Conservation (phyloP, 2,797 vertebrate species). For the Chaenodraco wilsoni region DNA sequence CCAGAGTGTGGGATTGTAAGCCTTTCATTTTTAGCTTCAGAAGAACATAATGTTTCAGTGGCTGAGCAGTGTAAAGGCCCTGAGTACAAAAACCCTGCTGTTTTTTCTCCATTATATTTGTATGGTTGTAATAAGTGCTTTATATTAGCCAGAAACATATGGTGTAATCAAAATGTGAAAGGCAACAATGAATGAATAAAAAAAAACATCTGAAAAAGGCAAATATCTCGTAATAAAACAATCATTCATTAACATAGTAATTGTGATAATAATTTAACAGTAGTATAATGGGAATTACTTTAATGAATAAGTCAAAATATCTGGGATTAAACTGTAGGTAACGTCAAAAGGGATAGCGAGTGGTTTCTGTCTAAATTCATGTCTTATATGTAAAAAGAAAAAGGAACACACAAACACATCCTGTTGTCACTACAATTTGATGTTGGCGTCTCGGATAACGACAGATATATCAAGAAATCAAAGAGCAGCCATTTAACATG, state of each 20-base stretch:
- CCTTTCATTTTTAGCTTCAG: constrained; percentile 30
- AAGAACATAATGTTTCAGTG: constrained; percentile 13
- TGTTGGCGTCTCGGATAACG: constrained; percentile 20
- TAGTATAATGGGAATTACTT: neutral
- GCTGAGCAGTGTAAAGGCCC: constrained; percentile 15
- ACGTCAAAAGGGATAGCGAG: constrained; percentile 4
- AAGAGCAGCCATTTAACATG: constrained; percentile 30
- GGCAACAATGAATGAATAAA: neutral
- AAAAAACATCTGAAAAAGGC: neutral
- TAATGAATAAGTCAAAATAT: constrained; percentile 1
- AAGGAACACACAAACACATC: constrained; percentile 12
- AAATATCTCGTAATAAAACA: constrained; percentile 3
- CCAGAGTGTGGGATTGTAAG: constrained; percentile 28
- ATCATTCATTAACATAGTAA: constrained; percentile 1
- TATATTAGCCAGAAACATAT: neutral
- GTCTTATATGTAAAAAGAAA: constrained; percentile 22
- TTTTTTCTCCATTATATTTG: constrained; percentile 8
- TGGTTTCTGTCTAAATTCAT: constrained; percentile 26
- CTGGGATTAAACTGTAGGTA: neutral
- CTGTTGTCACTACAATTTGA: constrained; percentile 30
- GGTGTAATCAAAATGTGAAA: neutral
- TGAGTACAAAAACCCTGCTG: neutral
- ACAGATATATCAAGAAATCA: constrained; percentile 32
- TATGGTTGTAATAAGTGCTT: neutral
- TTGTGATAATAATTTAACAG: neutral